A percentile compares a stretch with the other conserved stretches of the same genome.
phyloP scores from a whole-genome alignment of 2,797 vertebrate genomes.

The Lerista edwardsae region DNA sequence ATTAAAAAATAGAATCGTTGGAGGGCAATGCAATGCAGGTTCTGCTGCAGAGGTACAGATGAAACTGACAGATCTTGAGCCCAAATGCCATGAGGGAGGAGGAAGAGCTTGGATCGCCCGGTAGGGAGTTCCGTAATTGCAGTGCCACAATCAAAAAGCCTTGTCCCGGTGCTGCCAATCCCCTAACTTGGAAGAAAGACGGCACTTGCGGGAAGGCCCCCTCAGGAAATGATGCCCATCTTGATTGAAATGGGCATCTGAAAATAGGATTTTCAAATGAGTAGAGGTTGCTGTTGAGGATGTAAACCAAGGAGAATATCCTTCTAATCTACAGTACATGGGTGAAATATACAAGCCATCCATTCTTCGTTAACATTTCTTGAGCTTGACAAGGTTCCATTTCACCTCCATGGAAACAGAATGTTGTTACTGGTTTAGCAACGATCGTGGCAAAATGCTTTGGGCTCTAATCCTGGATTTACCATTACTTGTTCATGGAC shows the following conservation, averaged over 20 bases:
- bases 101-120: no score
- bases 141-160: no score
- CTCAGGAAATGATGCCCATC: neutral
- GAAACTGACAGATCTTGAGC: no score
- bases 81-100: no score
- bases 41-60: no score
- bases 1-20: no score
- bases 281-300: neutral
- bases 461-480: conserved; percentile 1
- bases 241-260: conserved; percentile 19
- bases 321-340: rapidly evolving
- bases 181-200: no score
- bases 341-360: neutral
- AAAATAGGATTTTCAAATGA: neutral
- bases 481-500: rapidly evolving
- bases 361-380: neutral
- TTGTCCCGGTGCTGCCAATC: no score
- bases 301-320: neutral
- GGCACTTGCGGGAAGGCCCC: no score
- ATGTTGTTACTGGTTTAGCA: neutral
- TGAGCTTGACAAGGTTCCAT: conserved; percentile 11
- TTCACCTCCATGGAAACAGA: neutral
- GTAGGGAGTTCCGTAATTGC: no score
- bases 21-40: no score
- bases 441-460: neutral